Conservation (phyloP, 2,888 invertebrate species). For the Tetheella fluctuosa region DNA sequence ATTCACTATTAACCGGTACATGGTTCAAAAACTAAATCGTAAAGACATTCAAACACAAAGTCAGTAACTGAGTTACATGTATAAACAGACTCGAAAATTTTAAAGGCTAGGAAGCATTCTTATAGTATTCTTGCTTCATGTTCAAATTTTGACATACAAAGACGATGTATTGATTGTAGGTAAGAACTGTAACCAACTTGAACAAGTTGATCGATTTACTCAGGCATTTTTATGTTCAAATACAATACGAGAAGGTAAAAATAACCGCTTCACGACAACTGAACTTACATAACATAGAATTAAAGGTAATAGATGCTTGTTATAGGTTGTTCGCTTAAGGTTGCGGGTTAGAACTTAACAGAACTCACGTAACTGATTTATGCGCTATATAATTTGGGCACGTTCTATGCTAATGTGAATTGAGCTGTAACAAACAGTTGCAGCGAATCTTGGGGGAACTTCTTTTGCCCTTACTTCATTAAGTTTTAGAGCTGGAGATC, state of each 20-base stretch:
- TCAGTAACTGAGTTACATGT: background rate
- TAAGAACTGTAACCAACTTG: background rate
- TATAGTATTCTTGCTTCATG: too few species aligned
- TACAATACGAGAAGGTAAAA: slow-evolving; percentile 41
- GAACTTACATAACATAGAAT: background rate
- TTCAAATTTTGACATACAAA: background rate
- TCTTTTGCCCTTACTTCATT: background rate
- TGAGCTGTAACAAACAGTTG: slow-evolving; percentile 6
- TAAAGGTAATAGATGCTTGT: background rate
- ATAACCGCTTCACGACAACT: slow-evolving; percentile 45
- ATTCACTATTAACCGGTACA: too few species aligned
- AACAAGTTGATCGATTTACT: background rate
- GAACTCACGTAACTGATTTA: slow-evolving; percentile 2
- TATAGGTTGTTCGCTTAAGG: background rate
- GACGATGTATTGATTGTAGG: background rate
- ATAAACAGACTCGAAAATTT: background rate
- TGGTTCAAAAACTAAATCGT: too few species aligned
- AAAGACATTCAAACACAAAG: too few species aligned
- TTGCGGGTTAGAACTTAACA: background rate
- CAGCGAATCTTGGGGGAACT: background rate
- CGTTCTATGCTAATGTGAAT: slow-evolving; percentile 1
- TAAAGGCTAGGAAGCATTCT: background rate
- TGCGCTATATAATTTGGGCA: slow-evolving; percentile 2
- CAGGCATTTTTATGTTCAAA: background rate
- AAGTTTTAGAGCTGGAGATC: background rate